Percentiles rank a stretch among this genome's conserved stretches.
These are phyloP conservation scores for Tenthredo livida DNA, from an alignment of 2,888 invertebrate species.

Conservation along the genomic window DNA sequence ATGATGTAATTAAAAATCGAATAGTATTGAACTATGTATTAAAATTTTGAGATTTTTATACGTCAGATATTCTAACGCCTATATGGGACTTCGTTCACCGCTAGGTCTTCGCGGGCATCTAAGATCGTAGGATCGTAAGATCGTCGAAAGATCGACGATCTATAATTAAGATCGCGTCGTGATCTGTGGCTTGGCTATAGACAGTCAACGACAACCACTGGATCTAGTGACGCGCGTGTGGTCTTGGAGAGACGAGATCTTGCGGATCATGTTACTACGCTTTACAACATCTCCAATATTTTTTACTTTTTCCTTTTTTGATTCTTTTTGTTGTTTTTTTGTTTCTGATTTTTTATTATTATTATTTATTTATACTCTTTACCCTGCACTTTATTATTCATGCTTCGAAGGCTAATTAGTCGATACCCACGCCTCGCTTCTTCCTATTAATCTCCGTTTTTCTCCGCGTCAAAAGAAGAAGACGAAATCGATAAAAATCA, in stretches of 20 bases:
- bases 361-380: not conserved
- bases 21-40: too few relatives aligned
- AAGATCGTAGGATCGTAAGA: conserved; percentile 42
- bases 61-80: not conserved
- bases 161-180: conserved; percentile 65
- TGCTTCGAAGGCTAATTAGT: conserved; percentile 29
- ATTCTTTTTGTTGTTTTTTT: not conserved
- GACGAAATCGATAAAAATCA: not conserved
- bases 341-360: not conserved
- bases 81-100: not conserved
- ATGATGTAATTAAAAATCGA: too few relatives aligned
- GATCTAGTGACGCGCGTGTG: conserved; percentile 65
- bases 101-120: conserved; percentile 45
- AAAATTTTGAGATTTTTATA: too few relatives aligned
- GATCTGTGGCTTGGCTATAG: conserved; percentile 62
- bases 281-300: conserved; percentile 54
- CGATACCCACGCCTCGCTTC: not conserved
- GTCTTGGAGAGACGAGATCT: conserved; percentile 59
- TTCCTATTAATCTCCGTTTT: not conserved
- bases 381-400: conserved; percentile 39
- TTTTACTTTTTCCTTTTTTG: not conserved
- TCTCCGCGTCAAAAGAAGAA: not conserved
- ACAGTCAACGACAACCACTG: conserved; percentile 59
- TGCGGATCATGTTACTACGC: conserved; percentile 62
- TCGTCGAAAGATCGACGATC: conserved; percentile 58